phyloP scores from a whole-genome alignment of 2,797 vertebrate species.

The Pipistrellus pipistrellus region DNA sequence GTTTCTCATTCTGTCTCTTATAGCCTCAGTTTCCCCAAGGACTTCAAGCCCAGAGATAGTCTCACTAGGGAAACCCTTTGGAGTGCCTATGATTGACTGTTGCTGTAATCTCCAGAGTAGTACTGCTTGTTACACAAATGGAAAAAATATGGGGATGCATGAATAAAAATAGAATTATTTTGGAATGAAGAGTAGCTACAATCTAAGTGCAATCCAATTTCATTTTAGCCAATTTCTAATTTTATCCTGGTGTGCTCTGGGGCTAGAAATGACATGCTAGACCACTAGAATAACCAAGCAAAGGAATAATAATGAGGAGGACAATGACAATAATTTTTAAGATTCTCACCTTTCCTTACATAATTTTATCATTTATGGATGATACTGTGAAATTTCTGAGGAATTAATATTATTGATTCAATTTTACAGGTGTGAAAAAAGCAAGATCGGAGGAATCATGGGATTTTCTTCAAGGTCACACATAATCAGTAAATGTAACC shows the following conservation, averaged over 20 bases:
- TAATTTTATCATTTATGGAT: not conserved
- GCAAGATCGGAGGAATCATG: not conserved
- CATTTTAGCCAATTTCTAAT: not conserved
- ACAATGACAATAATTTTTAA: not conserved
- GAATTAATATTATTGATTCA: not conserved
- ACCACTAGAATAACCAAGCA: not conserved
- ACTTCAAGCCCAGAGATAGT: not conserved
- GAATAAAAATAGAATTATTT: not conserved
- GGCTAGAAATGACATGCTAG: not conserved
- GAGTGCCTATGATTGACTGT: not conserved
- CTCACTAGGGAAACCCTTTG: slow-evolving; percentile 21
- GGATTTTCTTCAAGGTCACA: not conserved
- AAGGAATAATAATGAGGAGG: not conserved
- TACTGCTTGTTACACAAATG: not conserved
- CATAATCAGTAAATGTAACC: not conserved
- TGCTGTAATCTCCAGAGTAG: slow-evolving; percentile 35
- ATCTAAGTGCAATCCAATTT: slow-evolving; percentile 26
- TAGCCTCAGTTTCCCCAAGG: not conserved
- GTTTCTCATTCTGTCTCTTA: slow-evolving; percentile 30
- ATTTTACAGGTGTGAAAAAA: not conserved
- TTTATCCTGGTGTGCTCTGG: not conserved
- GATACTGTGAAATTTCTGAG: not conserved
- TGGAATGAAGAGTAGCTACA: not conserved
- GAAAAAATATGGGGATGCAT: not conserved
- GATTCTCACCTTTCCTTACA: not conserved